Percentiles rank a stretch among this genome's conserved stretches.
phyloP scores from a whole-genome alignment of 2,113 vertebrate species.

The Hippocampus abdominalis region DNA sequence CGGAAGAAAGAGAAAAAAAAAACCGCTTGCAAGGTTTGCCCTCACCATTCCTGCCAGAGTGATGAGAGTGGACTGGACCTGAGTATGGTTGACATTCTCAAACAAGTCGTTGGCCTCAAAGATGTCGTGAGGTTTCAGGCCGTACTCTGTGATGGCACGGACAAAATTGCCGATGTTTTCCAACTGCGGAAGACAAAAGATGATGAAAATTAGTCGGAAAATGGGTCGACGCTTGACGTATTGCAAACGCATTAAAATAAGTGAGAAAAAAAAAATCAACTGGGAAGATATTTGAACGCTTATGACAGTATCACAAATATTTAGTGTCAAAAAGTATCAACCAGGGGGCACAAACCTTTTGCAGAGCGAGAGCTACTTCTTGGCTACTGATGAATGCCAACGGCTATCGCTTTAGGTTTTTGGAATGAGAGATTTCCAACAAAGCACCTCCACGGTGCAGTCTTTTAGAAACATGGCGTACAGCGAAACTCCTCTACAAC shows the following conservation, averaged over 20 bases:
- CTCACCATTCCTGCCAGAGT: slow-evolving; percentile 89
- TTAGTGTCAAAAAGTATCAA: no score
- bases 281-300: no score
- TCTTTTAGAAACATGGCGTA: no score
- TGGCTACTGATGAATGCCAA: no score
- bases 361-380: no score
- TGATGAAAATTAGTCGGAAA: not conserved
- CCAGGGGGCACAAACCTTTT: no score
- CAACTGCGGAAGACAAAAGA: slow-evolving; percentile 68
- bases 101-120: slow-evolving; percentile 96
- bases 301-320: no score
- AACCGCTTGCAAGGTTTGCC: not conserved
- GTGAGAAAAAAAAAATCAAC: no score
- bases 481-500: no score
- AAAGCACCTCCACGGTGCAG: no score
- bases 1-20: not conserved
- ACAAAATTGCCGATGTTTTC: slow-evolving; percentile 95
- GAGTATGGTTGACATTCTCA: slow-evolving; percentile 90
- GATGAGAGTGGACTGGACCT: slow-evolving; percentile 89
- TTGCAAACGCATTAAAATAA: not conserved
- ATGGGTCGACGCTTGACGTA: not conserved
- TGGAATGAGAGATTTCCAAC: no score
- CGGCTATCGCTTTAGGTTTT: no score
- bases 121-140: slow-evolving; percentile 84
- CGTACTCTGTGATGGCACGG: slow-evolving; percentile 84